Evolutionary conservation across 53 echinoderm and acorn worm species (phyloP).

Genomic region (Arbacia lixula): DNA sequence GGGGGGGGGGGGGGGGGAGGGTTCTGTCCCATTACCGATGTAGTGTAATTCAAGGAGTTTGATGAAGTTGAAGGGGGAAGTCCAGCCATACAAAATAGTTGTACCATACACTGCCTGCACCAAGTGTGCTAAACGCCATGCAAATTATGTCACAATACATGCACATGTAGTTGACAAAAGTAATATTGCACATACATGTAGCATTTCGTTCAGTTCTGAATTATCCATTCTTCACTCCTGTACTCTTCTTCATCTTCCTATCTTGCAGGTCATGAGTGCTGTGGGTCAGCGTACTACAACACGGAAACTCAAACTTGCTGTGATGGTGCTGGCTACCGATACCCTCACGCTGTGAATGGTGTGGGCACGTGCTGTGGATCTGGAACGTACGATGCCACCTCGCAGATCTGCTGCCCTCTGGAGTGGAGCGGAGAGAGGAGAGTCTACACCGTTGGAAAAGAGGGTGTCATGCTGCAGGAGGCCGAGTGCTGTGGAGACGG

Average conservation of each 20-base stretch:
- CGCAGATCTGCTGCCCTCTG: slow-evolving; percentile 63
- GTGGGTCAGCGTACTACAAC: slow-evolving; percentile 18
- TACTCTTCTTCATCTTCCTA: not conserved
- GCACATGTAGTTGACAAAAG: no score
- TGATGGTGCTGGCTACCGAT: not conserved
- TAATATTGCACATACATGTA: no score
- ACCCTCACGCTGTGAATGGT: not conserved
- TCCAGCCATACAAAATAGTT: no score
- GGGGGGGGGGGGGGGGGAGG: no score
- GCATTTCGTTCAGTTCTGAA: no score
- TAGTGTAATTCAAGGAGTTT: no score
- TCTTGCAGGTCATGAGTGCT: slow-evolving; percentile 23
- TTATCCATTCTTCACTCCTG: no score
- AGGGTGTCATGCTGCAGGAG: slow-evolving; percentile 24
- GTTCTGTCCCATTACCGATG: no score
- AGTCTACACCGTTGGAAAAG: slow-evolving; percentile 15
- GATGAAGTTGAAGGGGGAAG: no score
- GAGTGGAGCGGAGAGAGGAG: not conserved
- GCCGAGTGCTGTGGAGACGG: slow-evolving; percentile 22
- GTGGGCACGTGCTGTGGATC: slow-evolving; percentile 65
- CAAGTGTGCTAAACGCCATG: no score
- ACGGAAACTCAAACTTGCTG: slow-evolving; percentile 15
- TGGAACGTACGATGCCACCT: slow-evolving; percentile 35
- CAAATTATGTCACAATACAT: no score
- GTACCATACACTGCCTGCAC: no score